These are phyloP conservation scores for Coleophora deauratella DNA, from an alignment of 2,888 invertebrate species.

Conservation along the genomic window DNA sequence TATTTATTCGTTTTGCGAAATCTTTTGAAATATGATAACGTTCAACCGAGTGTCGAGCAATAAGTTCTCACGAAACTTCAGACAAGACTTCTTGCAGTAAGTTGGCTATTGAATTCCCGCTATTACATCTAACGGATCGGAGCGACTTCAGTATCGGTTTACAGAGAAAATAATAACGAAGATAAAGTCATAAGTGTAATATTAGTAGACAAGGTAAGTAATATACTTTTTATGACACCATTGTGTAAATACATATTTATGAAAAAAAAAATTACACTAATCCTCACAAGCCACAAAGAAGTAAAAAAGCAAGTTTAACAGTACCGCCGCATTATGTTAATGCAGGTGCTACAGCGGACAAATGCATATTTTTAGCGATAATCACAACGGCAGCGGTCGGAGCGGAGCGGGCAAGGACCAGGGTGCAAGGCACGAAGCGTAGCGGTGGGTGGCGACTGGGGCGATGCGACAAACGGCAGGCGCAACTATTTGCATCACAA, in stretches of 20 bases:
- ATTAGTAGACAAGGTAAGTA: neutral
- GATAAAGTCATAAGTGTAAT: neutral
- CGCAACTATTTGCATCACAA: constrained; percentile 60
- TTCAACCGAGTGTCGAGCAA: constrained; percentile 53
- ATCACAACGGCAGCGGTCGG: constrained; percentile 53
- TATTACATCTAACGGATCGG: constrained; percentile 38
- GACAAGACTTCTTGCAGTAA: constrained; percentile 54
- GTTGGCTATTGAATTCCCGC: constrained; percentile 60
- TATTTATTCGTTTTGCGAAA: constrained; percentile 72
- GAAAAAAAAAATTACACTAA: too few relatives aligned
- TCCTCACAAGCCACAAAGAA: too few relatives aligned
- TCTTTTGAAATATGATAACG: constrained; percentile 73
- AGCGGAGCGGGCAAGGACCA: constrained; percentile 21
- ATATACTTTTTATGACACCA: neutral
- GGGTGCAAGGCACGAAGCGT: constrained; percentile 43
- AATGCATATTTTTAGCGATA: constrained; percentile 70
- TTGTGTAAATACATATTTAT: neutral
- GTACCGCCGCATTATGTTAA: constrained; percentile 41
- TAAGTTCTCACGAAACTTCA: constrained; percentile 63
- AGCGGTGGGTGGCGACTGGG: constrained; percentile 14
- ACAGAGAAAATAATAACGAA: constrained; percentile 29
- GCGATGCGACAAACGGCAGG: constrained; percentile 27
- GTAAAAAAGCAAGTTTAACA: too few relatives aligned
- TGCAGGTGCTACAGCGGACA: constrained; percentile 45
- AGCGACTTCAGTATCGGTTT: constrained; percentile 36